Evolutionary conservation across 2,888 invertebrate species (phyloP).

Genomic region (Drosophila prolongata): DNA sequence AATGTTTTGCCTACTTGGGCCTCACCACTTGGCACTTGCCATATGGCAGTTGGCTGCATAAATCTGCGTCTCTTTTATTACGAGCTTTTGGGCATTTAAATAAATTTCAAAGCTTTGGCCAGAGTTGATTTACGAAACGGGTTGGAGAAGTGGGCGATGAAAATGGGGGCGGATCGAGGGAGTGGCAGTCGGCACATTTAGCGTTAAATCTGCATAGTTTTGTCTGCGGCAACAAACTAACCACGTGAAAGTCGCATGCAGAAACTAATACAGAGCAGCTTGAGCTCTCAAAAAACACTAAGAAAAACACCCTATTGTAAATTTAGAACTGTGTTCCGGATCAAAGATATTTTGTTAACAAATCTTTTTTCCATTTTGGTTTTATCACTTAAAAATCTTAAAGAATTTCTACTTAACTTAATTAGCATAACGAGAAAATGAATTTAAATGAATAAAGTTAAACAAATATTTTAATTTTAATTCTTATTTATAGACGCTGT

Average conservation of each 20-base stretch:
- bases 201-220: conserved; percentile 70
- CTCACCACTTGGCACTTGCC: conserved; percentile 54
- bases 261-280: conserved; percentile 44
- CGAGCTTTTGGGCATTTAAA: conserved; percentile 77
- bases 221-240: conserved; percentile 61
- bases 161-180: background rate
- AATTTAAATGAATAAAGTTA: too few species aligned
- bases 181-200: conserved; percentile 55
- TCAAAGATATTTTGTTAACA: too few species aligned
- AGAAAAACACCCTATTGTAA: too few species aligned
- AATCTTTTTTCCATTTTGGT: too few species aligned
- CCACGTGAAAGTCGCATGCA: conserved; percentile 69
- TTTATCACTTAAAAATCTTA: too few species aligned
- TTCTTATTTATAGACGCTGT: too few species aligned
- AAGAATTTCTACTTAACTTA: too few species aligned
- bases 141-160: background rate
- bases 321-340: too few species aligned
- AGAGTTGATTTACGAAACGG: conserved; percentile 64
- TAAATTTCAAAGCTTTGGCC: conserved; percentile 73
- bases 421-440: too few species aligned
- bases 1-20: conserved; percentile 63
- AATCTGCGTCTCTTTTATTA: conserved; percentile 71
- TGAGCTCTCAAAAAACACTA: background rate
- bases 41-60: conserved; percentile 68
- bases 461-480: too few species aligned